A percentile compares a stretch with the other conserved stretches of the same genome.
Conservation (phyloP, 2,888 invertebrate species). For the Drosophila peninsularis region DNA sequence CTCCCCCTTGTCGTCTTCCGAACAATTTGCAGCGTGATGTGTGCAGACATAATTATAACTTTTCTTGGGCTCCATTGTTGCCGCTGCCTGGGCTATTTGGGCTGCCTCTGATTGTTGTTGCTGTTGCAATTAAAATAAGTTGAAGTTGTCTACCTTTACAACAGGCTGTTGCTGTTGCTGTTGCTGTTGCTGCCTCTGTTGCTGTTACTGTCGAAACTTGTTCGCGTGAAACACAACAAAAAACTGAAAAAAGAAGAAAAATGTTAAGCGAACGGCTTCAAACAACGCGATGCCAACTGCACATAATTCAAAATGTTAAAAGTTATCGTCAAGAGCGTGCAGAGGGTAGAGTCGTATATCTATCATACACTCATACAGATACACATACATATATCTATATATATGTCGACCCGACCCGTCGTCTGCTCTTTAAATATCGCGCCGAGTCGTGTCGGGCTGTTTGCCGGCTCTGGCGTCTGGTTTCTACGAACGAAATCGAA, state of each 20-base stretch:
- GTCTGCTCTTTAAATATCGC: slow-evolving; percentile 55
- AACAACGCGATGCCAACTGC: slow-evolving; percentile 56
- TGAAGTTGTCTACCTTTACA: slow-evolving; percentile 81
- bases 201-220: slow-evolving; percentile 58
- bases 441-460: slow-evolving; percentile 30
- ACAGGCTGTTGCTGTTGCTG: slow-evolving; percentile 46
- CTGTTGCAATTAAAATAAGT: slow-evolving; percentile 78
- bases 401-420: slow-evolving; percentile 21
- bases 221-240: slow-evolving; percentile 58
- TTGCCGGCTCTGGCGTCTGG: slow-evolving; percentile 29
- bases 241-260: slow-evolving; percentile 12
- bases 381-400: background rate
- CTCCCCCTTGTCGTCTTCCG: background rate
- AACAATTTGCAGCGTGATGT: slow-evolving; percentile 55
- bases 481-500: slow-evolving; percentile 44
- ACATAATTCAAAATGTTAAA: slow-evolving; percentile 79
- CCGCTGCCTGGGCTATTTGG: slow-evolving; percentile 36
- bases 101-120: slow-evolving; percentile 31
- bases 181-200: background rate
- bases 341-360: slow-evolving; percentile 4
- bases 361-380: background rate
- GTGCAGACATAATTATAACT: slow-evolving; percentile 73
- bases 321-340: slow-evolving; percentile 76
- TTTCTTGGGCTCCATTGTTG: slow-evolving; percentile 60
- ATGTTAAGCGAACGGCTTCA: slow-evolving; percentile 62